These are phyloP conservation scores for Amblyjoppa proteus DNA, from an alignment of 2,888 invertebrate genomes.

Conservation along the genomic window DNA sequence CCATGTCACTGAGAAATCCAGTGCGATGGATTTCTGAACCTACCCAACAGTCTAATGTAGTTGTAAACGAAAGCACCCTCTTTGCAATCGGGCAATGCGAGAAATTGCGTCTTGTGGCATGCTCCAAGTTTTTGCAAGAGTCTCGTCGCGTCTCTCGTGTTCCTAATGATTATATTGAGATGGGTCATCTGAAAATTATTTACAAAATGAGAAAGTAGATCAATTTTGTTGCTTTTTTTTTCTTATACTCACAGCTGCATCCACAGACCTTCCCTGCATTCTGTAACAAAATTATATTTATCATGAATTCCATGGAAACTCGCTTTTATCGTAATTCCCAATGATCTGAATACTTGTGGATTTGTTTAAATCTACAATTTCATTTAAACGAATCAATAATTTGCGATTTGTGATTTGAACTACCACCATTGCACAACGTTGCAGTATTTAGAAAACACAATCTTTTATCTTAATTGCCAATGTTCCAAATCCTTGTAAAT, in stretches of 20 bases:
- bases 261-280: slow-evolving; percentile 89
- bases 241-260: slow-evolving; percentile 88
- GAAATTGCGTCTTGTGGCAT: slow-evolving; percentile 82
- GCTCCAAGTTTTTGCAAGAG: slow-evolving; percentile 80
- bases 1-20: background rate
- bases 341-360: background rate
- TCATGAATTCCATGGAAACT: slow-evolving; percentile 40
- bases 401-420: slow-evolving; percentile 74
- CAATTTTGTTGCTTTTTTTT: slow-evolving; percentile 70
- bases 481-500: too few relatives aligned
- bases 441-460: slow-evolving; percentile 22
- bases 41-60: slow-evolving; percentile 83
- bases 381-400: too few relatives aligned
- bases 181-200: slow-evolving; percentile 79
- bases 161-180: slow-evolving; percentile 81
- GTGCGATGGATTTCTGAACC: slow-evolving; percentile 10
- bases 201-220: background rate
- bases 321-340: background rate
- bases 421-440: slow-evolving; percentile 80
- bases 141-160: slow-evolving; percentile 78
- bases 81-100: slow-evolving; percentile 78
- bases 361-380: too few relatives aligned
- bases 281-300: slow-evolving; percentile 83
- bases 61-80: slow-evolving; percentile 82
- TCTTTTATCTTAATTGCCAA: too few relatives aligned